phyloP scores from a whole-genome alignment of 2,797 vertebrate genomes.

The Echiichthys vipera region DNA sequence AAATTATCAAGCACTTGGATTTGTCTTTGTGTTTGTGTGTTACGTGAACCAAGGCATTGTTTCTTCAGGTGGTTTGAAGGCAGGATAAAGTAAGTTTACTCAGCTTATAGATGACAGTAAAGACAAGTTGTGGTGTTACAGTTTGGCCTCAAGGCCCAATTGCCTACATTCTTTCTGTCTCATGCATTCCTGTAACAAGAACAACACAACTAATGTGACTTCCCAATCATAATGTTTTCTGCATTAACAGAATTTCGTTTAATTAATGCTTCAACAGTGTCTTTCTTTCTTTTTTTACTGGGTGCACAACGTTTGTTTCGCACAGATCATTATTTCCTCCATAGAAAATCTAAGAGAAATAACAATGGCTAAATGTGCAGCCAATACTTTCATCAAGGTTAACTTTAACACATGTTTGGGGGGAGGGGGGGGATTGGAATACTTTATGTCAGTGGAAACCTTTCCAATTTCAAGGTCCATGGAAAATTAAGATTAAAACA shows the following conservation, averaged over 20 bases:
- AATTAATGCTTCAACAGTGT: conserved; percentile 50
- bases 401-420: conserved; percentile 74
- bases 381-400: conserved; percentile 62
- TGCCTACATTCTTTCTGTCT: conserved; percentile 3
- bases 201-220: conserved; percentile 11
- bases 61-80: conserved; percentile 10
- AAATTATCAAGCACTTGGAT: background rate
- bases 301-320: conserved; percentile 42
- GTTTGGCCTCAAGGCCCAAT: conserved; percentile 12
- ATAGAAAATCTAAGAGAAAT: conserved; percentile 45
- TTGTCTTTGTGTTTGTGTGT: background rate
- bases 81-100: background rate
- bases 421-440: conserved; percentile 20
- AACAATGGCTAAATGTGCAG: conserved; percentile 63
- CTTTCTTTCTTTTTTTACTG: conserved; percentile 34
- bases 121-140: conserved; percentile 3
- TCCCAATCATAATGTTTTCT: background rate
- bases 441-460: conserved; percentile 51
- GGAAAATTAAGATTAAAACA: conserved; percentile 70
- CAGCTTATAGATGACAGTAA: background rate
- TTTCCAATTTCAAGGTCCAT: conserved; percentile 68
- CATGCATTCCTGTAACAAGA: conserved; percentile 22
- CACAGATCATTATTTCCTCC: conserved; percentile 46
- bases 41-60: background rate
- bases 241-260: conserved; percentile 30